A percentile compares a stretch with the other conserved stretches of the same genome.
Conservation (phyloP, 2,797 vertebrate species). For the Cichlasoma orientale region DNA sequence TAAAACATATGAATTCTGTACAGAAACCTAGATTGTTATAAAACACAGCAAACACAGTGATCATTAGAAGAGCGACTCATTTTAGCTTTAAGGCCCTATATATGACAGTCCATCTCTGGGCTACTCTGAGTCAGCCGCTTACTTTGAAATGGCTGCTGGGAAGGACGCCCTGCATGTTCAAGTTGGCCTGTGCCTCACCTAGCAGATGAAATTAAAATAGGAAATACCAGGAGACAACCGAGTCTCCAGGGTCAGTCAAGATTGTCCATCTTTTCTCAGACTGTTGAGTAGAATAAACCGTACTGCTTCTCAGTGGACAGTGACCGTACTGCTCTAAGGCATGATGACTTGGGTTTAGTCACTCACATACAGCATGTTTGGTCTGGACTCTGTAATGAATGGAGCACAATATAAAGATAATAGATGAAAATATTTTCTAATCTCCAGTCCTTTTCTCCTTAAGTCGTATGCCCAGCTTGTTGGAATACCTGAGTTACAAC, state of each 20-base stretch:
- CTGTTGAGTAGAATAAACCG: not conserved
- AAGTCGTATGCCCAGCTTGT: conserved; percentile 94
- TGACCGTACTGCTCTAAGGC: not conserved
- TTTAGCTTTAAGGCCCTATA: not conserved
- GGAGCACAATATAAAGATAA: not conserved
- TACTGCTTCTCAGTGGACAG: not conserved
- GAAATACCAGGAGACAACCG: conserved; percentile 7
- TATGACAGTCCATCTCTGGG: not conserved
- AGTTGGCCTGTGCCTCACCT: conserved; percentile 1
- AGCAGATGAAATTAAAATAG: not conserved
- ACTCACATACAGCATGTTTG: too few species aligned
- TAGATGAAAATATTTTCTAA: not conserved
- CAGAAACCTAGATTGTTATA: not conserved
- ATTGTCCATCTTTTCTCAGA: not conserved
- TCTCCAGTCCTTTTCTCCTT: not conserved
- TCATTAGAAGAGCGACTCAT: not conserved
- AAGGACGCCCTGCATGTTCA: not conserved
- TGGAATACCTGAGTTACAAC: conserved; percentile 98
- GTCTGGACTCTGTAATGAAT: not conserved
- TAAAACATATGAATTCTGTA: not conserved
- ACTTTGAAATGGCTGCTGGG: conserved; percentile 6
- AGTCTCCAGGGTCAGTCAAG: not conserved
- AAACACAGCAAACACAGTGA: not conserved
- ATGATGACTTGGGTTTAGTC: not conserved
- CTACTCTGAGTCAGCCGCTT: conserved; percentile 14